Base-by-base conservation (phyloP, 2,888 invertebrate species). In the Drosophila antonietae region DNA sequence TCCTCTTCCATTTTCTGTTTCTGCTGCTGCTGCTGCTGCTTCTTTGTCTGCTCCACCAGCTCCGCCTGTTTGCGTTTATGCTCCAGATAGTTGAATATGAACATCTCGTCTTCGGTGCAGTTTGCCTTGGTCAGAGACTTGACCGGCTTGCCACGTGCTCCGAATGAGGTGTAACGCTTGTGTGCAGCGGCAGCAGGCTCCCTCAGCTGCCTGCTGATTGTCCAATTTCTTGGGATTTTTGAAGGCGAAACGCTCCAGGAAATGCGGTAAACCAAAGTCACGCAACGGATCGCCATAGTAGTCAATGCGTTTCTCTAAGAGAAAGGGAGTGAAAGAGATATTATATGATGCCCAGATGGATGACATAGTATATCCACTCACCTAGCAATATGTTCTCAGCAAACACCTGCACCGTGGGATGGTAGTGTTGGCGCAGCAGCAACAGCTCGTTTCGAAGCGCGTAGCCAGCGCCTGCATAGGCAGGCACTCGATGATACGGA, bases 231-330 rank as follows among this genome's bases (percentile, higher is more conserved):
- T 97, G 0, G 97, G 97, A 93, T 99, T 99, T 91, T 98, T 97
- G 92, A 97, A 99, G 12, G 97, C 97, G 92, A 99, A 99, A 49
- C 99, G 94, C 90, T 99, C 99, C 52, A 99, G 93, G 92, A 99
- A 99, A 56, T 97, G 94, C 56, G 97, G 96, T 41, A 98, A 93
- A 0, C 97, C 96, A 91, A 99, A 98, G 93, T 99, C 99, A 85
- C 97, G 95, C 3, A 99, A 93, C 0, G 99, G 98, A 92, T 99
- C 98, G 0, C 99, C 99, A 67, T 95, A 95, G 93, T 99, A 99
- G 41, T 95, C 95, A 60, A 98, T 95, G 61, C 94, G 93, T 93
- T 96, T 94, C 33, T 95, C 96, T 96, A 91, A 41, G 18, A 8
- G 15, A 5, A 5, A 2, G 15, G 10, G 44, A 15, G 2, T 31